These are phyloP conservation scores for Seira musarum DNA, from an alignment of 2,888 invertebrate genomes.

Conservation along the genomic window DNA sequence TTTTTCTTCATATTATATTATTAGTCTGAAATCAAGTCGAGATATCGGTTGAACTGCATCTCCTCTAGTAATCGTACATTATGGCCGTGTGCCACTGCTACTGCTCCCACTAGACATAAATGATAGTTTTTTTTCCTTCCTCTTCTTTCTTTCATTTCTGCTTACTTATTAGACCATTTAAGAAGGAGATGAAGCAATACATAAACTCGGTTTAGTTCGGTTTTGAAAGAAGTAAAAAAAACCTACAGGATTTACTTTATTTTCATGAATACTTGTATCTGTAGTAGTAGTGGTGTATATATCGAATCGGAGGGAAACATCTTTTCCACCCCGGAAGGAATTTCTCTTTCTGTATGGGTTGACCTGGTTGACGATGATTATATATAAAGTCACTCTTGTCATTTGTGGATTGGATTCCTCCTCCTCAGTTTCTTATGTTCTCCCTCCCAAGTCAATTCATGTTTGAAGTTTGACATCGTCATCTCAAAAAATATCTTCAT, in stretches of 20 bases:
- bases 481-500: too few species aligned
- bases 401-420: too few species aligned
- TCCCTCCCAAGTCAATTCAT: too few species aligned
- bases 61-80: too few species aligned
- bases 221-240: neutral
- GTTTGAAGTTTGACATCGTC: too few species aligned
- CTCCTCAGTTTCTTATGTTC: too few species aligned
- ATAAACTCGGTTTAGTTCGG: slow-evolving; percentile 47
- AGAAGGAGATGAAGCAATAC: slow-evolving; percentile 46
- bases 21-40: slow-evolving; percentile 34
- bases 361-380: slow-evolving; percentile 19
- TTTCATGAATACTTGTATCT: neutral
- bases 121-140: slow-evolving; percentile 45
- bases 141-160: slow-evolving; percentile 42
- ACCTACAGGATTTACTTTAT: neutral
- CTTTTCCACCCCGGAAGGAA: neutral
- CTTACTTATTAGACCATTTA: slow-evolving; percentile 49
- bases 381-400: slow-evolving; percentile 14
- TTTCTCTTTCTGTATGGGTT: neutral
- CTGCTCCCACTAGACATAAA: slow-evolving; percentile 34
- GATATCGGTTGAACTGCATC: neutral
- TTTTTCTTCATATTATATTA: too few species aligned
- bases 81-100: slow-evolving; percentile 47
- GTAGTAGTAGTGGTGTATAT: too few species aligned
- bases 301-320: too few species aligned